Percentiles rank a stretch among this genome's conserved stretches.
Evolutionary conservation across 2,888 invertebrate genomes (phyloP).

Genomic region (Thera obeliscata): DNA sequence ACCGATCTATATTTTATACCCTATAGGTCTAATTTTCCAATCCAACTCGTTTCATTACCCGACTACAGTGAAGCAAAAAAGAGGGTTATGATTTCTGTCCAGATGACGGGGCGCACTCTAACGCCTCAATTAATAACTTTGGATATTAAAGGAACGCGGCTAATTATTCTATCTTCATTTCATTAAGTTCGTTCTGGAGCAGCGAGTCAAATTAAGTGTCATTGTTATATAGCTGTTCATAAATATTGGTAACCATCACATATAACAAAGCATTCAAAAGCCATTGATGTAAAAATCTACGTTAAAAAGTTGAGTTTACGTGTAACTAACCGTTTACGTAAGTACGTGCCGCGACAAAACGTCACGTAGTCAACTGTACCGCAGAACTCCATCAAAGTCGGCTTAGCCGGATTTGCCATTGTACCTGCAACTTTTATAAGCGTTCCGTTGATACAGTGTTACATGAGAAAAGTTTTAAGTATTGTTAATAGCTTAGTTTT

Average conservation of each 20-base stretch:
- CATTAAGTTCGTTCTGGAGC: conserved; percentile 62
- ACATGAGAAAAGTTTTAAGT: conserved; percentile 24
- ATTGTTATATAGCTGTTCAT: too few species aligned
- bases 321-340: background rate
- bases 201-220: conserved; percentile 55
- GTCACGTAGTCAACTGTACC: conserved; percentile 36
- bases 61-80: too few species aligned
- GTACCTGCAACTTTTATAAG: conserved; percentile 33
- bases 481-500: conserved; percentile 12
- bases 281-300: too few species aligned
- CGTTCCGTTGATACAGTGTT: conserved; percentile 19
- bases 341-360: conserved; percentile 27
- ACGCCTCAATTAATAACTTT: conserved; percentile 80
- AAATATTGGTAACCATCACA: too few species aligned
- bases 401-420: conserved; percentile 51
- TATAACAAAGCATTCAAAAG: too few species aligned
- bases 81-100: conserved; percentile 35
- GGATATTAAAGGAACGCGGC: conserved; percentile 74
- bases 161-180: conserved; percentile 79
- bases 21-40: too few species aligned
- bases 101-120: conserved; percentile 72
- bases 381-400: conserved; percentile 51
- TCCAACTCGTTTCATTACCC: too few species aligned
- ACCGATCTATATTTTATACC: too few species aligned
- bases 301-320: background rate